Percentiles rank a stretch among this genome's conserved stretches.
phyloP scores from a whole-genome alignment of 2,797 vertebrate genomes.

The Melanogrammus aeglefinus region DNA sequence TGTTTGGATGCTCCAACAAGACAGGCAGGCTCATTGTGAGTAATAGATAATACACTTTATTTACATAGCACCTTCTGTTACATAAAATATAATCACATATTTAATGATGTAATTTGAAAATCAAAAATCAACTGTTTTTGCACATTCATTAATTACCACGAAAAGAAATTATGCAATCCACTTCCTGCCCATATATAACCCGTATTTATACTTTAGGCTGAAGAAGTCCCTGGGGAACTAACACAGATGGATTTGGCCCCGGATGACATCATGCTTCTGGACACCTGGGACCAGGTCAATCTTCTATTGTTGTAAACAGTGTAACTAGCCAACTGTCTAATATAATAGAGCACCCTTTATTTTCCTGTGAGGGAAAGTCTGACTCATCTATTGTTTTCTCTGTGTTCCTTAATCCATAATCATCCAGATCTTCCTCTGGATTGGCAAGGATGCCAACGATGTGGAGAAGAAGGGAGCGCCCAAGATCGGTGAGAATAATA shows the following conservation, averaged over 20 bases:
- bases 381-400: not conserved
- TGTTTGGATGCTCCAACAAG: slow-evolving; percentile 77
- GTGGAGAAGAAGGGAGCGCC: slow-evolving; percentile 58
- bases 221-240: slow-evolving; percentile 72
- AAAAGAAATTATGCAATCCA: not conserved
- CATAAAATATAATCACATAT: not conserved
- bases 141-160: not conserved
- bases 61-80: not conserved
- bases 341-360: not conserved
- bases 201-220: slow-evolving; percentile 55
- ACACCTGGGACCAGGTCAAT: slow-evolving; percentile 68
- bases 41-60: slow-evolving; percentile 14
- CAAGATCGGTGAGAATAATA: slow-evolving; percentile 64
- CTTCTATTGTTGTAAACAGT: not conserved
- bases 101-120: not conserved
- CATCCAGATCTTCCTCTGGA: slow-evolving; percentile 72
- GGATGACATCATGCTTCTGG: slow-evolving; percentile 79
- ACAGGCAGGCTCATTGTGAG: slow-evolving; percentile 71
- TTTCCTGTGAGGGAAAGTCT: not conserved
- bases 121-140: not conserved
- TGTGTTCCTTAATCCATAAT: not conserved
- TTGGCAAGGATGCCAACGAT: slow-evolving; percentile 73
- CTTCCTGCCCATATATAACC: not conserved
- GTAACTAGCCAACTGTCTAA: not conserved
- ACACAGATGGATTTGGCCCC: slow-evolving; percentile 70